Conservation (phyloP, 2,113 vertebrate genomes). For the Peucedramus taeniatus region DNA sequence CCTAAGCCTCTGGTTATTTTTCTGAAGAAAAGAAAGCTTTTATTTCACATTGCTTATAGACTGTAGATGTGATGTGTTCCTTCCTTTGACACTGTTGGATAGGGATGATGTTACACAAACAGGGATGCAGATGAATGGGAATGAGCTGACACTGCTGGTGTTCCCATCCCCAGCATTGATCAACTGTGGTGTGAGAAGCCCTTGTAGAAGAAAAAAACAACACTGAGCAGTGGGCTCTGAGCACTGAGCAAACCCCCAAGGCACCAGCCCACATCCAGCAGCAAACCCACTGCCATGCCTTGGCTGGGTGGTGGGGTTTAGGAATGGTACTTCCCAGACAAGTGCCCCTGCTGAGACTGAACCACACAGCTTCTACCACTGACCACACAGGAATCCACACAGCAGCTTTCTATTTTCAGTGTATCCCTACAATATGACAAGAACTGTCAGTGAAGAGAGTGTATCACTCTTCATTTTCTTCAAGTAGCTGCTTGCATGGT, state of each 20-base stretch:
- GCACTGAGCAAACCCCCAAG: neutral
- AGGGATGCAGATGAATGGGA: neutral
- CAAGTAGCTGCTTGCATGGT: neutral
- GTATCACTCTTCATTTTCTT: neutral
- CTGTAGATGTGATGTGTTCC: neutral
- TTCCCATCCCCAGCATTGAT: neutral
- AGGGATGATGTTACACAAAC: neutral
- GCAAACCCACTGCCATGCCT: neutral
- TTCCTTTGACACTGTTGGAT: neutral
- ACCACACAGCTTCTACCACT: neutral
- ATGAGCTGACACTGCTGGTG: neutral
- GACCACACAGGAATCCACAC: neutral
- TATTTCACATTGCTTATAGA: neutral
- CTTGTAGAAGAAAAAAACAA: neutral
- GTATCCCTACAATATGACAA: neutral
- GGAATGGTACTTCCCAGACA: neutral
- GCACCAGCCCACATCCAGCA: neutral
- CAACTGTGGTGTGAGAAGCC: neutral
- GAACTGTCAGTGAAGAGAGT: rapidly evolving
- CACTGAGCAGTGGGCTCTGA: neutral
- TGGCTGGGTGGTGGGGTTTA: neutral
- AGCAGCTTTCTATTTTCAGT: neutral
- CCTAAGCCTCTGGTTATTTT: neutral
- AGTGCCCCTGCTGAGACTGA: neutral
- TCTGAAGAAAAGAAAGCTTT: neutral